Conservation (phyloP, 2,888 invertebrate species). For the Leptopilina drosophilae region DNA sequence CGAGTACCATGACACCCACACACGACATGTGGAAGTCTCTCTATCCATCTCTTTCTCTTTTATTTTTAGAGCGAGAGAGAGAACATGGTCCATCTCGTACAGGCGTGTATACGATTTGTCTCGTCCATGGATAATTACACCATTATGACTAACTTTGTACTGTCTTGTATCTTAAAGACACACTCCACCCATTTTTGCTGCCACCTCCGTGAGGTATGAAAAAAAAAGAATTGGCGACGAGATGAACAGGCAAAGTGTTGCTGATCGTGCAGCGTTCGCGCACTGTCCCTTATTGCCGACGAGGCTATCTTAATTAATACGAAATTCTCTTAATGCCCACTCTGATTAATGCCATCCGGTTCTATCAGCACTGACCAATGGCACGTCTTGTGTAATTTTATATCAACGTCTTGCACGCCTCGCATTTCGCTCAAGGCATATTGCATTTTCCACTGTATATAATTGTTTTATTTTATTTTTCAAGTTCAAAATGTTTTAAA, state of each 20-base stretch:
- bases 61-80: too few relatives aligned
- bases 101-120: constrained; percentile 75
- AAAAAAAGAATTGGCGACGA: neutral
- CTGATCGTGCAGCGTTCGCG: constrained; percentile 19
- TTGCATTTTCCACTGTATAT: too few relatives aligned
- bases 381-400: constrained; percentile 8
- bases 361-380: constrained; percentile 35
- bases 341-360: constrained; percentile 69
- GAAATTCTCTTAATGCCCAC: constrained; percentile 63
- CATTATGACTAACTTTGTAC: constrained; percentile 66
- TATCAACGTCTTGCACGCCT: constrained; percentile 14
- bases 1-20: constrained; percentile 63
- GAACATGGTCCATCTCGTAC: constrained; percentile 56
- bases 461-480: too few relatives aligned
- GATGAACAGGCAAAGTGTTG: neutral
- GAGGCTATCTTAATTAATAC: constrained; percentile 70
- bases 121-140: constrained; percentile 74
- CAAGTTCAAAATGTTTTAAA: too few relatives aligned
- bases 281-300: constrained; percentile 27
- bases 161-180: constrained; percentile 37
- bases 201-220: constrained; percentile 24
- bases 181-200: constrained; percentile 2
- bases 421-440: constrained; percentile 2
- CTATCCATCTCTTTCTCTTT: constrained; percentile 59
- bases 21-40: constrained; percentile 57